Percentiles rank a stretch among this genome's conserved stretches.
phyloP scores from a whole-genome alignment of 2,888 invertebrate genomes.

The Neria commutata region DNA sequence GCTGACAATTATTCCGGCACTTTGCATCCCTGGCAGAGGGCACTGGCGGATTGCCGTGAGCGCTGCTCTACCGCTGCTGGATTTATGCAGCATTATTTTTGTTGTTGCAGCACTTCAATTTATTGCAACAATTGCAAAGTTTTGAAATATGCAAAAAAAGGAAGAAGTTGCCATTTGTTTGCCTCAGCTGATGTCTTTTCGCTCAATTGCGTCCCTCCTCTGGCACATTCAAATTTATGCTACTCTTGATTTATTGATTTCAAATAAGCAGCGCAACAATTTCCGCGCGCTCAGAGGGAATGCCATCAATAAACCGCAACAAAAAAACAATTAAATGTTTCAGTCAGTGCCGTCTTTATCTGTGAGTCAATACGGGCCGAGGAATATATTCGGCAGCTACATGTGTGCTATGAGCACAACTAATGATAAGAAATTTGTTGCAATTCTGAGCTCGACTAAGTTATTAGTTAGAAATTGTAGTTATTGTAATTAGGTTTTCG shows the following conservation, averaged over 20 bases:
- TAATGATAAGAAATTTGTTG: too few relatives aligned
- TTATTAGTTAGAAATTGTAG: too few relatives aligned
- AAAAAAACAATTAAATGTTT: too few relatives aligned
- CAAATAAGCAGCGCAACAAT: neutral
- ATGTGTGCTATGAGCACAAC: too few relatives aligned
- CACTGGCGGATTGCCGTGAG: neutral
- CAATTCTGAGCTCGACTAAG: too few relatives aligned
- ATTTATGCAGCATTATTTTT: neutral
- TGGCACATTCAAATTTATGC: too few relatives aligned
- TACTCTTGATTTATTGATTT: conserved; percentile 1
- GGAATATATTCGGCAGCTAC: too few relatives aligned
- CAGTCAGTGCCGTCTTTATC: too few relatives aligned
- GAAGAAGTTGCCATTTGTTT: neutral
- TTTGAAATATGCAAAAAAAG: neutral
- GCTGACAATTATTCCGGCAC: neutral
- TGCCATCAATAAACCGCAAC: too few relatives aligned
- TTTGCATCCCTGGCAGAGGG: neutral
- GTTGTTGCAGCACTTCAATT: neutral
- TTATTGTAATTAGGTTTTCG: too few relatives aligned
- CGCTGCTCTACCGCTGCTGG: neutral
- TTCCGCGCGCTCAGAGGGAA: neutral
- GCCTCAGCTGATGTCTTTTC: neutral
- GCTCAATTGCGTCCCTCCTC: neutral
- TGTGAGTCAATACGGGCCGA: too few relatives aligned
- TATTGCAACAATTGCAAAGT: neutral